Evolutionary conservation across 2,888 invertebrate genomes (phyloP).

Genomic region (Herminia tarsipennalis): DNA sequence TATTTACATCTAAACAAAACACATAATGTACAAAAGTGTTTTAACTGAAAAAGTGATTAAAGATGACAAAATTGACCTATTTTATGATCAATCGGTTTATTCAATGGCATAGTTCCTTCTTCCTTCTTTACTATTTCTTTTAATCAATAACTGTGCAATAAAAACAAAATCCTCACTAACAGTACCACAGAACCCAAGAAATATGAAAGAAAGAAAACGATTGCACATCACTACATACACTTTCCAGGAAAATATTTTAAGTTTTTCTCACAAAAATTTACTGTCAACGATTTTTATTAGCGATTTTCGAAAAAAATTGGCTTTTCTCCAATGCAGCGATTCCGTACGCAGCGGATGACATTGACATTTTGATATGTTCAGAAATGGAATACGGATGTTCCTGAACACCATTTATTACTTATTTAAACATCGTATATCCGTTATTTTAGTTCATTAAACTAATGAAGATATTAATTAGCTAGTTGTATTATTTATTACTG

Average conservation of each 20-base stretch:
- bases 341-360: conserved; percentile 46
- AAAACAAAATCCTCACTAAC: conserved; percentile 39
- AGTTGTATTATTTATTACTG: too few species aligned
- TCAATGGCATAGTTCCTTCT: conserved; percentile 16
- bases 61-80: neutral
- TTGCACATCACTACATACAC: conserved; percentile 38
- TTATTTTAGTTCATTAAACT: too few species aligned
- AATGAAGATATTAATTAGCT: too few species aligned
- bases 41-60: neutral
- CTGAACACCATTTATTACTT: neutral
- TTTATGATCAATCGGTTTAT: neutral
- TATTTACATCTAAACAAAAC: too few species aligned
- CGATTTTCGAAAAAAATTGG: conserved; percentile 47
- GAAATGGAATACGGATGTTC: conserved; percentile 16
- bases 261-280: conserved; percentile 45
- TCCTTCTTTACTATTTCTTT: conserved; percentile 12
- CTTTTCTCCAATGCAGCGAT: conserved; percentile 53
- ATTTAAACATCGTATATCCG: neutral
- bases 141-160: conserved; percentile 52
- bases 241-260: conserved; percentile 24
- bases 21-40: too few species aligned
- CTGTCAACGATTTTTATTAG: conserved; percentile 23
- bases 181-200: conserved; percentile 7
- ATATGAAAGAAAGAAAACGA: conserved; percentile 24
- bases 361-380: conserved; percentile 39